A percentile compares a stretch with the other conserved stretches of the same genome.
Evolutionary conservation across 2,888 invertebrate species (phyloP).

Genomic region (Notocelia uddmanniana): DNA sequence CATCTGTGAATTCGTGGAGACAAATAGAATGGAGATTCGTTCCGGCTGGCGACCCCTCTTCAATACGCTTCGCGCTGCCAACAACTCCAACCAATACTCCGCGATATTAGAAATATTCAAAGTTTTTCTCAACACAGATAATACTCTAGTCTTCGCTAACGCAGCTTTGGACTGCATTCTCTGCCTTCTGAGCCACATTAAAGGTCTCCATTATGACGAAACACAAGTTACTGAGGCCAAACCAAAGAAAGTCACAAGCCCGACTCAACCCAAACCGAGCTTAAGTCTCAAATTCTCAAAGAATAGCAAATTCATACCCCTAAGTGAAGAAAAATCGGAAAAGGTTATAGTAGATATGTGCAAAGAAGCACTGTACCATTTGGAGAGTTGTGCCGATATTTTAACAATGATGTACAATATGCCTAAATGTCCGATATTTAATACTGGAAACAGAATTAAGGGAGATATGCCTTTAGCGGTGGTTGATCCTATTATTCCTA

Average conservation of each 20-base stretch:
- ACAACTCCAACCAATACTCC: conserved; percentile 89
- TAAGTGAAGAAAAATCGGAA: conserved; percentile 79
- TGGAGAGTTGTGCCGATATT: conserved; percentile 94
- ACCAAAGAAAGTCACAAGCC: conserved; percentile 67
- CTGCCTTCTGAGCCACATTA: conserved; percentile 92
- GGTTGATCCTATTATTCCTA: conserved; percentile 94
- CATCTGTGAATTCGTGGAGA: conserved; percentile 98
- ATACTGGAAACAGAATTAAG: conserved; percentile 94
- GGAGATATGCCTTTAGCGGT: conserved; percentile 91
- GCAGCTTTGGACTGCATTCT: conserved; percentile 97
- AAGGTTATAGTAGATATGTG: conserved; percentile 87
- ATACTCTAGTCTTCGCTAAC: conserved; percentile 96
- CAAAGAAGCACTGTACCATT: conserved; percentile 92
- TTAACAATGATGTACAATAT: conserved; percentile 96
- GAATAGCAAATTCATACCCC: conserved; percentile 80
- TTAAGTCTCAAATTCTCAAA: conserved; percentile 77
- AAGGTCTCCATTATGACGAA: conserved; percentile 88
- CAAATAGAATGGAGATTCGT: conserved; percentile 95
- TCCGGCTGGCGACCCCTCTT: conserved; percentile 99
- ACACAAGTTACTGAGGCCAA: conserved; percentile 77
- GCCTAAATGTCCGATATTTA: conserved; percentile 97
- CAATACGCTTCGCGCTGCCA: conserved; percentile 95
- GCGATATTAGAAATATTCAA: conserved; percentile 96
- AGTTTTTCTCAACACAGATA: conserved; percentile 96
- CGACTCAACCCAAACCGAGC: conserved; percentile 71